Base-by-base conservation (phyloP, 2,797 vertebrate species). In the Manis javanica region DNA sequence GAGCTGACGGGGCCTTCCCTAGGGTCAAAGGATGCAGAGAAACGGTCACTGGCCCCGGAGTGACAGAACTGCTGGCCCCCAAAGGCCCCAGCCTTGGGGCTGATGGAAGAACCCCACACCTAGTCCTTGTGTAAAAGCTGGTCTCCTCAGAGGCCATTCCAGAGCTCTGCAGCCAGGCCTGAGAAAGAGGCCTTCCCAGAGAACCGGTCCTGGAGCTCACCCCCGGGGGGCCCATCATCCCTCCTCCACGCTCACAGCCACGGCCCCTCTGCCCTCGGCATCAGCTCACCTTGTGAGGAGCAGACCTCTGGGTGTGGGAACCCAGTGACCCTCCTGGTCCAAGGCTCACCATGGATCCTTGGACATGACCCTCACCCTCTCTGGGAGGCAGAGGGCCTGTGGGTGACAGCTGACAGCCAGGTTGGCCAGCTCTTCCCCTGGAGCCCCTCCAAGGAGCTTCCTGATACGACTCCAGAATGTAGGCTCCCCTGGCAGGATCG, bases 21-120 rank as follows among this genome's bases (percentile, higher is more conserved):
- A 31, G 21, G 7, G 26, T n/a, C 93, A 13, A 53, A 19, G 71
- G 71, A 1, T 7, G 29, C 37, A 5, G 59, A 63, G 24, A 55
- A 71, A 37, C 37, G 21, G 11, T 37, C 61, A 29, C n/a, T 34
- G 68, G 39, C 51, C 64, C 29, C 2, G 0, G 6, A 24, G 10
- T 14, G 11, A 57, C 6, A 71, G 81, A 34, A 24, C 21, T 16
- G 24, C 75, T 42, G 37, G 13, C 8, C 51, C 34, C 15, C 29
- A 31, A n/a, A 81, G 61, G 29, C 63, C 42, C 39, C 39, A 5
- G 13, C 75, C 90, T 4, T 0, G 10, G 14, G 39, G 69, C 31
- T 18, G 16, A 34, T 1, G 46, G 21, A 39, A 77, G 53, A 74
- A 57, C 21, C 11, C 23, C 21, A 2, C 11, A 18, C 23, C 59